These are phyloP conservation scores for Bradypodion pumilum DNA, from an alignment of 2,797 vertebrate genomes.

Conservation along the genomic window DNA sequence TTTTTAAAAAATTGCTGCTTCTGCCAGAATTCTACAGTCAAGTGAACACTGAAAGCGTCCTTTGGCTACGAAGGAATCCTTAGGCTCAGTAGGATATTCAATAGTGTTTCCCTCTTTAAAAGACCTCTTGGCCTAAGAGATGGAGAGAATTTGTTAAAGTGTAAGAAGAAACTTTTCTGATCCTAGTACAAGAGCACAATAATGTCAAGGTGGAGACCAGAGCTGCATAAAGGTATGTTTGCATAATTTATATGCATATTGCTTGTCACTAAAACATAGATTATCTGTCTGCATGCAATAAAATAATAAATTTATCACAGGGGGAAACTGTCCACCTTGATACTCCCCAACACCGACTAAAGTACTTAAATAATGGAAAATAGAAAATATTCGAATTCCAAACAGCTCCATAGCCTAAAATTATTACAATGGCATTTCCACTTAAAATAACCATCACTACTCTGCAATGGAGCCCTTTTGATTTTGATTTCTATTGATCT, in stretches of 20 bases:
- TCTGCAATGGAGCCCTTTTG: background rate
- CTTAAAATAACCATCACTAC: no score
- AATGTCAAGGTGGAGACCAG: no score
- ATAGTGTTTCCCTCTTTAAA: background rate
- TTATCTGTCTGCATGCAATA: no score
- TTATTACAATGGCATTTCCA: background rate
- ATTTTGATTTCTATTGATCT: background rate
- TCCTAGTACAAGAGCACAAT: no score
- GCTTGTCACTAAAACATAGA: no score
- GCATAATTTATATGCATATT: no score
- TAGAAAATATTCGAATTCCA: background rate
- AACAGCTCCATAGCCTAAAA: background rate
- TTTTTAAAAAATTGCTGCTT: background rate
- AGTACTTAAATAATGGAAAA: background rate
- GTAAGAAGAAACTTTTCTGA: no score
- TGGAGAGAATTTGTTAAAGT: background rate
- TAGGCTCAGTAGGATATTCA: background rate
- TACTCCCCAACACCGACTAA: background rate
- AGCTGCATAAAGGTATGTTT: no score
- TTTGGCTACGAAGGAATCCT: background rate
- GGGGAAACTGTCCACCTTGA: no score
- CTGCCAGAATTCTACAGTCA: background rate
- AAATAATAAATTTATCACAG: no score
- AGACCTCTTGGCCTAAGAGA: background rate
- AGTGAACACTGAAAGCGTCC: background rate